Evolutionary conservation across 2,888 invertebrate genomes (phyloP), one percentile per base, ranked within the genome.

Genomic region (Plebejus argus): DNA sequence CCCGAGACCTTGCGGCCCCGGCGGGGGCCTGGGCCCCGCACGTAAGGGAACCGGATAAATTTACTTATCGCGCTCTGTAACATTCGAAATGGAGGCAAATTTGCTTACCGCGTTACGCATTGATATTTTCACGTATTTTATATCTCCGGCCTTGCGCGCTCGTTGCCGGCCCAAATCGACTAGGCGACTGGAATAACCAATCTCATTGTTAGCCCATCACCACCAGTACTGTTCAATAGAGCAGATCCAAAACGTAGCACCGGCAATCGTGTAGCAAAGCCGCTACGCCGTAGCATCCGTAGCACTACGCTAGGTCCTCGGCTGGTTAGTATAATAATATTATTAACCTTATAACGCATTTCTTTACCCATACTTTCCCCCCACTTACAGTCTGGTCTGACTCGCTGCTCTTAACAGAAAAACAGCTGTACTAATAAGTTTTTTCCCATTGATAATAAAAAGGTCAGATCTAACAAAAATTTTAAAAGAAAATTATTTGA

Each of bases 11-110:
- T 7, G 3, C n/a, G 15, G 71, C n/a, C n/a, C n/a, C 8, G n/a
- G 72, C 3, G 49, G 20, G 39, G 23, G 28, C 66, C 8, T 15
- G 28, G 39, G 70, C 39, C 70, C 70, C 71, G 39, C 74, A 53
- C 74, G 74, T 74, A 53, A 28, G 53, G 23, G 20, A n/a, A 72
- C 53, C 28, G 74, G 74, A 74, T 74, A 74, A 74, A 74, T 74
- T 74, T 74, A 74, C 74, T 74, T 49, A 74, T 74, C 74, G 45
- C 74, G 49, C 74, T 20, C 18, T 20, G 74, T 74, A n/a, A 45
- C 45, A 49, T 72, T 20, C 39, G 72, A 49, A 72, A 72, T 72
- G 72, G 72, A 45, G 72, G 72, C 23, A 49, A 72, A 72, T 72
- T 72, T 72, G 39, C 23, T 72, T 72, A 74, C 23, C 53, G 74